These are phyloP conservation scores for Neoascia interrupta DNA, from an alignment of 2,888 invertebrate genomes.

Conservation along the genomic window DNA sequence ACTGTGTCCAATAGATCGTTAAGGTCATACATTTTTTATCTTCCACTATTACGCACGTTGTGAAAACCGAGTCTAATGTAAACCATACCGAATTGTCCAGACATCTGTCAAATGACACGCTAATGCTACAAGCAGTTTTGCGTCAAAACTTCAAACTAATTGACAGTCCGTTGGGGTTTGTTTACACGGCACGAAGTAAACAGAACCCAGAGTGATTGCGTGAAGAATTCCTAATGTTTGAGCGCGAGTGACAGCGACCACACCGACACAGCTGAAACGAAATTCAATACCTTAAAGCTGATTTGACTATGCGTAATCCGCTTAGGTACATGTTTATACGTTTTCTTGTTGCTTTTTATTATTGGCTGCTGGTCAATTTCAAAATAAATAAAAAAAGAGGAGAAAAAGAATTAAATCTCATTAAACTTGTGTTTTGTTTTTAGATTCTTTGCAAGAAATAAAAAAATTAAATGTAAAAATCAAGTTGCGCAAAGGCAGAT, in stretches of 20 bases:
- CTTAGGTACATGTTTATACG: constrained; percentile 18
- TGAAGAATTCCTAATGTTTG: constrained; percentile 23
- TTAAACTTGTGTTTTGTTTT: neutral
- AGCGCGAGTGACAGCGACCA: constrained; percentile 6
- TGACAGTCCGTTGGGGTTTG: constrained; percentile 28
- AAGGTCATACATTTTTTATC: too few species aligned
- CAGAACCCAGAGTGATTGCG: neutral
- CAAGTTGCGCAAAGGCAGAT: too few species aligned
- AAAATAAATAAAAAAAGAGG: neutral
- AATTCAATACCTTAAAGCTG: constrained; percentile 27
- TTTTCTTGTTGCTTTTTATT: neutral
- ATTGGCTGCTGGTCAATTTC: constrained; percentile 4
- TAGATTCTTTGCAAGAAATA: neutral
- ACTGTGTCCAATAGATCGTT: too few species aligned
- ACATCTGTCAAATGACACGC: constrained; percentile 36
- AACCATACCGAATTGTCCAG: constrained; percentile 37
- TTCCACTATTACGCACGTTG: too few species aligned
- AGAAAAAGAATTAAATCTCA: constrained; percentile 10
- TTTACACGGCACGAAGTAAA: constrained; percentile 8
- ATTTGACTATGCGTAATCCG: constrained; percentile 30
- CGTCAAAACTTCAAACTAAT: constrained; percentile 43
- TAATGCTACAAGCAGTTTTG: constrained; percentile 13
- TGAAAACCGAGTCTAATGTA: too few species aligned
- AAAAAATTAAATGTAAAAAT: too few species aligned
- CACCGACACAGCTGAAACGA: constrained; percentile 18